Evolutionary conservation across 2,888 invertebrate genomes (phyloP).

Genomic region (Lithophane ornitopus): DNA sequence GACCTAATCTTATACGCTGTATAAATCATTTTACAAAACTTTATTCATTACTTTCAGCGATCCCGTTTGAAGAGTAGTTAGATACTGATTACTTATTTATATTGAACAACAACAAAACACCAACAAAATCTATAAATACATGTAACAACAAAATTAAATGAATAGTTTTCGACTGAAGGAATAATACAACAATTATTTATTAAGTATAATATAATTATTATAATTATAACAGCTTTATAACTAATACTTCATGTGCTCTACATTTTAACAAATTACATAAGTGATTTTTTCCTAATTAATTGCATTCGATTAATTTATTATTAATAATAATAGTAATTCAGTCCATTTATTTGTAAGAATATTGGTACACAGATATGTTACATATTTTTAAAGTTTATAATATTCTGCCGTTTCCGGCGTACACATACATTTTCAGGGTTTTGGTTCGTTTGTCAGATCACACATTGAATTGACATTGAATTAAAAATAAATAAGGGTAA

Average conservation of each 20-base stretch:
- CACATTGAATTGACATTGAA: too few relatives aligned
- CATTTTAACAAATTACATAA: background rate
- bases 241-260: background rate
- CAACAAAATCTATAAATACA: background rate
- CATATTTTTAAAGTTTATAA: too few relatives aligned
- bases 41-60: constrained; percentile 18
- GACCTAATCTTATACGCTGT: constrained; percentile 1
- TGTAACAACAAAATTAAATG: constrained; percentile 5
- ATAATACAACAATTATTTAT: background rate
- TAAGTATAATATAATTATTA: background rate
- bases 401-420: too few relatives aligned
- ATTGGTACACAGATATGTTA: too few relatives aligned
- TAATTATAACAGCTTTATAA: background rate
- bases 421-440: too few relatives aligned
- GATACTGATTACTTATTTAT: constrained; percentile 25
- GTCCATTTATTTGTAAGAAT: too few relatives aligned
- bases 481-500: too few relatives aligned
- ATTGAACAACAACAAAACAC: constrained; percentile 18
- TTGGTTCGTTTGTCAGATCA: too few relatives aligned
- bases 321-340: background rate
- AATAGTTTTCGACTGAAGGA: background rate
- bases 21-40: constrained; percentile 6
- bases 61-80: background rate
- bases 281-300: background rate
- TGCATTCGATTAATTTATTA: background rate